Evolutionary conservation across 2,888 invertebrate genomes (phyloP).

Genomic region (Spodoptera picta): DNA sequence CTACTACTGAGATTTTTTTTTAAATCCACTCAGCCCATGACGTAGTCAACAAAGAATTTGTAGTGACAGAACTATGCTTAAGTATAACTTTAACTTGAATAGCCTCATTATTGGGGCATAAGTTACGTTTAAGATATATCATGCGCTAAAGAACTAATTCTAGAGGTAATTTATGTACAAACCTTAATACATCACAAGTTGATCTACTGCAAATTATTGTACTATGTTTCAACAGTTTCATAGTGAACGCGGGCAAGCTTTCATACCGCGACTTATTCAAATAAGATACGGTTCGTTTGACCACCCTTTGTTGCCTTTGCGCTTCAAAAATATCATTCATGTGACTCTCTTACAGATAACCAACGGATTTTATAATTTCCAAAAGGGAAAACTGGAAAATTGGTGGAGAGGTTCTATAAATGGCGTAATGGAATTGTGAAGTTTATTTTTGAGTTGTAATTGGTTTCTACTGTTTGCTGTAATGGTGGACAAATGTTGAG

Average conservation of each 20-base stretch:
- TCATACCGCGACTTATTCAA: constrained; percentile 62
- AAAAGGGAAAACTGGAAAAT: constrained; percentile 9
- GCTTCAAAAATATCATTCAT: constrained; percentile 54
- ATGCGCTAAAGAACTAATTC: no score
- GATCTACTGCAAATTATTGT: constrained; percentile 13
- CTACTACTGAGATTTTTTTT: no score
- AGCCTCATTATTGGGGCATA: no score
- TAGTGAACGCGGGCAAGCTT: constrained; percentile 47
- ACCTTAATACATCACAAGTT: neutral
- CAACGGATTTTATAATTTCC: constrained; percentile 26
- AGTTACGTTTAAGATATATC: no score
- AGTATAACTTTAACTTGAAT: no score
- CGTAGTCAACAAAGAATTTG: no score
- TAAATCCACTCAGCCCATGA: no score
- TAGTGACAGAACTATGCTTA: no score
- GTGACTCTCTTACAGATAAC: constrained; percentile 46
- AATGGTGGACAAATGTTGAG: no score
- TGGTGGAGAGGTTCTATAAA: neutral
- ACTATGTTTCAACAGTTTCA: constrained; percentile 34
- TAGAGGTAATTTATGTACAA: neutral
- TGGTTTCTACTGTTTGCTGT: no score
- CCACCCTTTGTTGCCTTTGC: constrained; percentile 57
- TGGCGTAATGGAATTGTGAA: no score
- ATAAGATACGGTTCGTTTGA: constrained; percentile 61
- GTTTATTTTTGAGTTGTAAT: no score